Evolutionary conservation across 2,113 vertebrate genomes (phyloP).

Genomic region (Muscicapa adusta): DNA sequence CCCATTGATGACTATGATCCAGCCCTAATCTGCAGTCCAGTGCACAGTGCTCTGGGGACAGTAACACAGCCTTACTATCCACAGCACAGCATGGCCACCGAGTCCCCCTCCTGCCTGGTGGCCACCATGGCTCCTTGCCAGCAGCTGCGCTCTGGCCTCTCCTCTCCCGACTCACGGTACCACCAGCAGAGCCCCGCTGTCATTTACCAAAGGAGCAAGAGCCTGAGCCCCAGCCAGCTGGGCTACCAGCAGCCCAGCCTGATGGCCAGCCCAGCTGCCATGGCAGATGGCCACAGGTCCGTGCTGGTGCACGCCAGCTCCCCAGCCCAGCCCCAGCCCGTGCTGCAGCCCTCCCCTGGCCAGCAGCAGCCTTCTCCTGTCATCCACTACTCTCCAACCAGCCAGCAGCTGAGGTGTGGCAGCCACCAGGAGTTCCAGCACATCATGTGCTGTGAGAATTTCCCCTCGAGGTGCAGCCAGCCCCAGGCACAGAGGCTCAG

Average conservation of each 20-base stretch:
- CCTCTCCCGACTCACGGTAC: slow-evolving; percentile 81
- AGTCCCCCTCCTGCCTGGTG: slow-evolving; percentile 82
- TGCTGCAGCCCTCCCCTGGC: slow-evolving; percentile 65
- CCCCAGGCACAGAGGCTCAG: slow-evolving; percentile 73
- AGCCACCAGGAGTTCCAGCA: slow-evolving; percentile 83
- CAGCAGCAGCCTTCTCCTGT: slow-evolving; percentile 84
- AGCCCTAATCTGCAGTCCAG: slow-evolving; percentile 81
- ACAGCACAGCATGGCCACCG: slow-evolving; percentile 78
- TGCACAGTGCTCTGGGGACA: slow-evolving; percentile 84
- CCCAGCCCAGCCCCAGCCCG: slow-evolving; percentile 77
- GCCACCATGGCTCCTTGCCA: slow-evolving; percentile 88
- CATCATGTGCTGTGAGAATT: slow-evolving; percentile 90
- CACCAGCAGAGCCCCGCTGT: slow-evolving; percentile 87
- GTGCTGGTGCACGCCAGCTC: slow-evolving; percentile 91
- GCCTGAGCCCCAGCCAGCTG: slow-evolving; percentile 80
- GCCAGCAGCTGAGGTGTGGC: slow-evolving; percentile 81
- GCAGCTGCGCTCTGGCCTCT: slow-evolving; percentile 81
- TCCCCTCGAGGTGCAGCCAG: slow-evolving; percentile 69
- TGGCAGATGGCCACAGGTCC: slow-evolving; percentile 87
- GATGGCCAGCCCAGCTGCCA: slow-evolving; percentile 70
- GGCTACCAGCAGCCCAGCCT: slow-evolving; percentile 79
- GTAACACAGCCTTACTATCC: slow-evolving; percentile 86
- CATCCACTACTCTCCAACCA: slow-evolving; percentile 93
- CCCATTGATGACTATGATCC: slow-evolving; percentile 91
- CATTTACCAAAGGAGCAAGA: slow-evolving; percentile 86